These are phyloP conservation scores for Indri indri DNA, from an alignment of 2,113 vertebrate species.

Conservation along the genomic window DNA sequence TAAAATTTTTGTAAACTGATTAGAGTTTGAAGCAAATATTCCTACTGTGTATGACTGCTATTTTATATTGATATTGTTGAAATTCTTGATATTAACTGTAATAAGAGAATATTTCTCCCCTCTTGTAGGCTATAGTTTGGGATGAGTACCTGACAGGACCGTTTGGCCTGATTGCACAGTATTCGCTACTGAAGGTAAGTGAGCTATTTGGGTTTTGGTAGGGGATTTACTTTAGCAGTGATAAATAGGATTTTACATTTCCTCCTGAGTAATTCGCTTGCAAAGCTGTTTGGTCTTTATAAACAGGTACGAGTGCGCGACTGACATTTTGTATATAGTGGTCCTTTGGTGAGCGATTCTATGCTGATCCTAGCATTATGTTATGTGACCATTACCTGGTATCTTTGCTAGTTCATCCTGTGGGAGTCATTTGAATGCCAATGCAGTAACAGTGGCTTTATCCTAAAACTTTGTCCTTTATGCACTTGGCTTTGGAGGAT, in stretches of 20 bases:
- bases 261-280: neutral
- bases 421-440: neutral
- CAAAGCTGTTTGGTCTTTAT: neutral
- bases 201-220: neutral
- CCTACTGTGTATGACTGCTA: neutral
- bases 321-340: neutral
- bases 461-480: neutral
- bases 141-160: constrained; percentile 98
- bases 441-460: neutral
- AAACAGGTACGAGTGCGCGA: neutral
- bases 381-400: neutral
- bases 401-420: neutral
- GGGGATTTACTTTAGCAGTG: neutral
- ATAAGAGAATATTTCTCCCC: neutral
- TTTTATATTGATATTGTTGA: neutral
- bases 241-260: neutral
- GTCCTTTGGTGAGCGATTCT: neutral
- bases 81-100: neutral
- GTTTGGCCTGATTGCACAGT: constrained; percentile 97
- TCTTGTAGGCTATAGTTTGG: constrained; percentile 96
- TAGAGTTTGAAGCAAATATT: neutral
- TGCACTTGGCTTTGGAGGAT: neutral
- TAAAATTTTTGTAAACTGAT: neutral
- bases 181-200: constrained; percentile 95
- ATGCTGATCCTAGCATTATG: neutral